Conservation (phyloP, 2,888 invertebrate genomes). For the Caenorhabditis sulstoni region DNA sequence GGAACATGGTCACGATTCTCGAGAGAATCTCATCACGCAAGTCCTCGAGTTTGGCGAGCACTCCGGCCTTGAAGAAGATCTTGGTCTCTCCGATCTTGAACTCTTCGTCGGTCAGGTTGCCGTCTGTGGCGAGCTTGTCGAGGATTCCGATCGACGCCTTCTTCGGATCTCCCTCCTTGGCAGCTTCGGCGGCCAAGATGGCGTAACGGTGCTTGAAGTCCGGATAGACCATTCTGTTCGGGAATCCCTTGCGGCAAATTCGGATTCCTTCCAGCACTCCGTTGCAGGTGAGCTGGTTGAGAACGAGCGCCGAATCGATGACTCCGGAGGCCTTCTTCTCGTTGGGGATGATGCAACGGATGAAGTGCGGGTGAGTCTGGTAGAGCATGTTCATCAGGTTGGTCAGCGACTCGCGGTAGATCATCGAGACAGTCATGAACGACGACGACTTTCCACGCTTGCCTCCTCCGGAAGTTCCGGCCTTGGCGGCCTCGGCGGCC, state of each 20-base stretch:
- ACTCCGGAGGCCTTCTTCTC: constrained; percentile 85
- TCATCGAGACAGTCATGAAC: constrained; percentile 97
- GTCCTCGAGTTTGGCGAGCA: constrained; percentile 99
- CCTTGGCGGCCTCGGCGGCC: constrained; percentile 78
- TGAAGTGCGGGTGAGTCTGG: constrained; percentile 98
- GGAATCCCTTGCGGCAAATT: constrained; percentile 99
- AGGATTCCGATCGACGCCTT: constrained; percentile 80
- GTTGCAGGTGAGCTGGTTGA: constrained; percentile 99
- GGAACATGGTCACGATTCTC: constrained; percentile 95
- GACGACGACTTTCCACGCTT: constrained; percentile 78
- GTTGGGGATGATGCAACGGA: constrained; percentile 99
- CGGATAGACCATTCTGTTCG: constrained; percentile 99
- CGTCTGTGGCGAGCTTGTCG: constrained; percentile 74
- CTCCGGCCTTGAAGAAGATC: constrained; percentile 99
- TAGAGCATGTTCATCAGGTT: constrained; percentile 97
- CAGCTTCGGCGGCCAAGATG: constrained; percentile 95
- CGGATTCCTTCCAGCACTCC: constrained; percentile 99
- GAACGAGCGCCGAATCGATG: constrained; percentile 97
- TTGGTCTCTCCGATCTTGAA: constrained; percentile 83
- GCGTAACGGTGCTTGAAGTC: constrained; percentile 98
- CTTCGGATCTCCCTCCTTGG: constrained; percentile 83
- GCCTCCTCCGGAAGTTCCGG: constrained; percentile 73
- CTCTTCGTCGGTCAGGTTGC: constrained; percentile 81
- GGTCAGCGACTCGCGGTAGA: constrained; percentile 92
- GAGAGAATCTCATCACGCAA: constrained; percentile 95